These are phyloP conservation scores for Halocaridina rubra DNA, from an alignment of 2,888 invertebrate species.

Conservation along the genomic window DNA sequence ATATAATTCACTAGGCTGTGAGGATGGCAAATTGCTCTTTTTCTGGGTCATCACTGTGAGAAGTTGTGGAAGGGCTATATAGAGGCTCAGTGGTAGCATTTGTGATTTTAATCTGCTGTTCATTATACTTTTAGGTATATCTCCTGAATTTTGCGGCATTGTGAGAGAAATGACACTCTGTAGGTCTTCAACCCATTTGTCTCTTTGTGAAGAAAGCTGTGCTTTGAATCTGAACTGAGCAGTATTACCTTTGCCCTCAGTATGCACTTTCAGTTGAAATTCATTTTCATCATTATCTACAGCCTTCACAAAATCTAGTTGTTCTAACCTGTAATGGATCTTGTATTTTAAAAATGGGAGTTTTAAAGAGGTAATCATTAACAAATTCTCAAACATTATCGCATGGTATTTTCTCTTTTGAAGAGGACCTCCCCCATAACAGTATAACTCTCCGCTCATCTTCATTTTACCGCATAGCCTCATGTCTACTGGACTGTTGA, in stretches of 20 bases:
- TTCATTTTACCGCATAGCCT: constrained; percentile 36
- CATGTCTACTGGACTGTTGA: constrained; percentile 49
- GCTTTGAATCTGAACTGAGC: constrained; percentile 28
- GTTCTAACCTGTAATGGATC: constrained; percentile 44
- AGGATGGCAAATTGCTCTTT: background rate
- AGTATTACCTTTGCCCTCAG: constrained; percentile 22
- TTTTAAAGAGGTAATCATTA: constrained; percentile 43
- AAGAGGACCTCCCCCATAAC: constrained; percentile 20
- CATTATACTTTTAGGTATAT: background rate
- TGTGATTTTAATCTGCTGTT: background rate
- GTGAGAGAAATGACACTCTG: constrained; percentile 13
- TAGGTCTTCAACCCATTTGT: constrained; percentile 41
- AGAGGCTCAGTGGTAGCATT: constrained; percentile 1
- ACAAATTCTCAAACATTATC: constrained; percentile 43
- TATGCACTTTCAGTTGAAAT: constrained; percentile 30
- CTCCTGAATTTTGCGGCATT: background rate
- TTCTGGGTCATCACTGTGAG: background rate
- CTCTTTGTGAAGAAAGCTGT: constrained; percentile 1
- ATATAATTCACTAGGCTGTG: background rate
- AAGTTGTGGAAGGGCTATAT: background rate
- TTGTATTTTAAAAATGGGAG: constrained; percentile 43
- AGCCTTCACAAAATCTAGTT: constrained; percentile 17
- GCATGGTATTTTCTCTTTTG: constrained; percentile 43
- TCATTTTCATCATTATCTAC: constrained; percentile 8
- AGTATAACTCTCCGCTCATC: constrained; percentile 27